Evolutionary conservation across 37 sponge, comb jelly and placozoan genomes (phyloP).

Genomic region (Haliclona indistincta): DNA sequence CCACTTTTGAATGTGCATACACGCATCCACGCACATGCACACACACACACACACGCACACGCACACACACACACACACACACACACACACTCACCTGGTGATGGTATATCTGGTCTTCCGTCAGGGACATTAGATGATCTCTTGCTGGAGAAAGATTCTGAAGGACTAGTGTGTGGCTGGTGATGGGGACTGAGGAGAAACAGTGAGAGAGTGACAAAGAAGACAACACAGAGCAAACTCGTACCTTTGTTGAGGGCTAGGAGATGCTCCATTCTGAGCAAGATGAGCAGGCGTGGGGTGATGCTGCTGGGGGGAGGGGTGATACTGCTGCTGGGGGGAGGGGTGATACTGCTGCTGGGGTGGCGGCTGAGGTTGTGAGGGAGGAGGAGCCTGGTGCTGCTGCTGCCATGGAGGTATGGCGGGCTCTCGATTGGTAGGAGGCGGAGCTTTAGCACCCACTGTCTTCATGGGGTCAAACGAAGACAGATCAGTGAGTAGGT

Average conservation of each 20-base stretch:
- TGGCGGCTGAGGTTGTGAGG: background rate
- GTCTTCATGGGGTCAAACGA: constrained; percentile 64
- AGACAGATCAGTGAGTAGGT: constrained; percentile 63
- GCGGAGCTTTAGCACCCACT: constrained; percentile 2
- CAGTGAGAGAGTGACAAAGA: too few species aligned
- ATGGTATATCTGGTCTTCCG: too few species aligned
- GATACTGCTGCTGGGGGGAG: background rate
- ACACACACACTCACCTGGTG: too few species aligned
- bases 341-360: background rate
- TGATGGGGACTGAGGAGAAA: too few species aligned
- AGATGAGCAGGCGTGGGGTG: background rate
- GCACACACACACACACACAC: constrained; percentile 1
- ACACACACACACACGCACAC: constrained; percentile 28
- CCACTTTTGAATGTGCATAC: too few species aligned
- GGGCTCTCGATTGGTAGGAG: background rate
- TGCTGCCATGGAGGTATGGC: background rate
- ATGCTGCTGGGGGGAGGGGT: background rate
- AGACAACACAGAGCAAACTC: too few species aligned
- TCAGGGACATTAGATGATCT: too few species aligned
- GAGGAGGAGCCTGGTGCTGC: constrained; percentile 8
- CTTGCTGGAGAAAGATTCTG: too few species aligned
- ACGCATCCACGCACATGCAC: constrained; percentile 9
- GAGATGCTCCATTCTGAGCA: background rate
- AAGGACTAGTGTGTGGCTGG: too few species aligned
- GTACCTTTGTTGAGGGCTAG: background rate